Conservation (phyloP, 2,113 vertebrate genomes). For the Scytalopus superciliaris region DNA sequence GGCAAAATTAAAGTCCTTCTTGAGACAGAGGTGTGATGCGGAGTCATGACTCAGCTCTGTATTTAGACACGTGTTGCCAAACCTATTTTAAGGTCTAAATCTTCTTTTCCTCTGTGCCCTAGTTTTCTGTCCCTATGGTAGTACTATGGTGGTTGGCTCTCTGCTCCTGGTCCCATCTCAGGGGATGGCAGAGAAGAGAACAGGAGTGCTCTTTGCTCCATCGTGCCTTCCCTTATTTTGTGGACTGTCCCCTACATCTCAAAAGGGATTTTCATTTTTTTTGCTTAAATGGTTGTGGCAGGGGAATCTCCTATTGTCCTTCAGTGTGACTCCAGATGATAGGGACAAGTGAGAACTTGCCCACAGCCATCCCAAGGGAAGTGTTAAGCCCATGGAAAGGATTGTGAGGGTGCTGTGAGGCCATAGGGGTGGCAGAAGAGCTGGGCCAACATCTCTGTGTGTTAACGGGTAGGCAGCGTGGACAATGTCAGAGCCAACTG, state of each 20-base stretch:
- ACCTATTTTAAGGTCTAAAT: conserved; percentile 35
- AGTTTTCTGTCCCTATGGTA: not conserved
- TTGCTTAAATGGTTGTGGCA: not conserved
- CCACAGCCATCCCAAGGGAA: not conserved
- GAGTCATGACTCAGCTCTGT: not conserved
- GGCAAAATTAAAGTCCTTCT: not conserved
- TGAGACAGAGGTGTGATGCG: not conserved
- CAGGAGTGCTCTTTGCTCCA: rapidly evolving
- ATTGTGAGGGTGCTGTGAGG: not conserved
- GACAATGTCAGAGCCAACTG: rapidly evolving
- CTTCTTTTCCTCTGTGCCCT: not conserved
- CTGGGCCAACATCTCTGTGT: not conserved
- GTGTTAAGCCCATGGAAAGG: not conserved
- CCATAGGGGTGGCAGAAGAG: not conserved
- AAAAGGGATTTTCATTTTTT: not conserved
- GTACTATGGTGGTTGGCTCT: not conserved
- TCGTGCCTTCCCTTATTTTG: not conserved
- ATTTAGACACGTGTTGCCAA: not conserved
- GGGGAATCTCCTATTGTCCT: not conserved
- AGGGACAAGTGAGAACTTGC: not conserved
- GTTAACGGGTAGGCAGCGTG: not conserved
- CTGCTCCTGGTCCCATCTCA: not conserved
- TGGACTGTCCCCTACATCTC: not conserved
- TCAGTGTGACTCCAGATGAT: rapidly evolving
- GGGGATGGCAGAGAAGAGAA: not conserved